Conservation (phyloP, 2,797 vertebrate genomes). For the Spinibarbus caldwelli region DNA sequence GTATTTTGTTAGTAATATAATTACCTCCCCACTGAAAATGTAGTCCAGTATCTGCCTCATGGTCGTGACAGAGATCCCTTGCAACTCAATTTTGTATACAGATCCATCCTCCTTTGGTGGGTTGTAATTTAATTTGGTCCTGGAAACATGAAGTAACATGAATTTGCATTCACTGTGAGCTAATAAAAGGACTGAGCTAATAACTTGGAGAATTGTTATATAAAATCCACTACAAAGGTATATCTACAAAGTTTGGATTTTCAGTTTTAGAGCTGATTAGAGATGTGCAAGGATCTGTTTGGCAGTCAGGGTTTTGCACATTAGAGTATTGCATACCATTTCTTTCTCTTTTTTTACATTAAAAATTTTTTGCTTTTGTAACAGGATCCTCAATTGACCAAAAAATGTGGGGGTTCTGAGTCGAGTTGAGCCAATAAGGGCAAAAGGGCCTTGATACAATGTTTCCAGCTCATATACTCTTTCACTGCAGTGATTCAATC, state of each 20-base stretch:
- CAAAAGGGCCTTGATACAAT: background rate
- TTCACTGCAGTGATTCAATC: background rate
- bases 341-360: background rate
- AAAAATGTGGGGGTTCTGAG: background rate
- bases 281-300: background rate
- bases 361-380: too few relatives aligned
- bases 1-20: slow-evolving; percentile 33
- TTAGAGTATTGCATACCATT: background rate
- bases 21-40: slow-evolving; percentile 97
- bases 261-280: background rate
- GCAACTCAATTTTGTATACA: slow-evolving; percentile 93
- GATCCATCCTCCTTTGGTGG: slow-evolving; percentile 96
- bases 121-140: slow-evolving; percentile 97
- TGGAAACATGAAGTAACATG: slow-evolving; percentile 62
- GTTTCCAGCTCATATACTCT: background rate
- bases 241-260: background rate
- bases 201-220: background rate
- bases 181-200: background rate
- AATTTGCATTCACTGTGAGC: background rate
- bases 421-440: background rate
- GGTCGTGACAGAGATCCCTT: slow-evolving; percentile 91
- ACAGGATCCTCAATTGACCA: background rate
- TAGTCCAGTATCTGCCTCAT: slow-evolving; percentile 98
- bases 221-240: background rate
- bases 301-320: background rate